These are phyloP conservation scores for Dreissena rostriformis DNA, from an alignment of 1,140 invertebrate genomes.

Conservation along the genomic window DNA sequence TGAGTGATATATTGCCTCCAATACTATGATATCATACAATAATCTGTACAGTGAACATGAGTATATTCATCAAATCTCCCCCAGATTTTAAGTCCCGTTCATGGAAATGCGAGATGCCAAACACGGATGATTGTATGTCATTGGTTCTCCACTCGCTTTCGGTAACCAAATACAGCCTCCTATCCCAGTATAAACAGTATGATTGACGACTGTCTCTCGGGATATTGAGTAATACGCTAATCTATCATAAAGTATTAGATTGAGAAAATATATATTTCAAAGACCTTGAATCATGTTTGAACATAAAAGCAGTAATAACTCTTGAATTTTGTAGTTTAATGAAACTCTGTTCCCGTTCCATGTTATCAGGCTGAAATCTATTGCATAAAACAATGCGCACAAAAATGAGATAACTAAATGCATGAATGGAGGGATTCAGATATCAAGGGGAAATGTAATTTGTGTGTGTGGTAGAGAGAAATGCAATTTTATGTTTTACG, in stretches of 20 bases:
- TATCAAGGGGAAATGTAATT: no score
- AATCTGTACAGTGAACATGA: constrained; percentile 21
- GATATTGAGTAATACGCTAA: neutral
- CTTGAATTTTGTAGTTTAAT: no score
- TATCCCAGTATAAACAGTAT: neutral
- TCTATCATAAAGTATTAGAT: constrained; percentile 10
- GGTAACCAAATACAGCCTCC: neutral
- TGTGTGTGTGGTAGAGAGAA: no score
- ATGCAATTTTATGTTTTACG: no score
- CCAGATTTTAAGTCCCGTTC: neutral
- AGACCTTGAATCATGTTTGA: neutral
- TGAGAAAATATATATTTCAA: neutral
- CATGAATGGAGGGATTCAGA: no score
- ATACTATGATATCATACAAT: constrained; percentile 32
- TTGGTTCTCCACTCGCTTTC: neutral
- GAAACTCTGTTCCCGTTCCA: no score
- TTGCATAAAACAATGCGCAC: no score
- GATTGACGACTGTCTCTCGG: neutral
- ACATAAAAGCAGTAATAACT: no score
- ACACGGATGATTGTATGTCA: neutral
- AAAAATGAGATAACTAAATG: no score
- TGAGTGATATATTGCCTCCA: constrained; percentile 27
- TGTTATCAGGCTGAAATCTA: no score
- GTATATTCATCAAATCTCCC: constrained; percentile 38
- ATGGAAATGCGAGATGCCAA: no score